phyloP scores from a whole-genome alignment of 2,113 vertebrate genomes.

The Caretta caretta region DNA sequence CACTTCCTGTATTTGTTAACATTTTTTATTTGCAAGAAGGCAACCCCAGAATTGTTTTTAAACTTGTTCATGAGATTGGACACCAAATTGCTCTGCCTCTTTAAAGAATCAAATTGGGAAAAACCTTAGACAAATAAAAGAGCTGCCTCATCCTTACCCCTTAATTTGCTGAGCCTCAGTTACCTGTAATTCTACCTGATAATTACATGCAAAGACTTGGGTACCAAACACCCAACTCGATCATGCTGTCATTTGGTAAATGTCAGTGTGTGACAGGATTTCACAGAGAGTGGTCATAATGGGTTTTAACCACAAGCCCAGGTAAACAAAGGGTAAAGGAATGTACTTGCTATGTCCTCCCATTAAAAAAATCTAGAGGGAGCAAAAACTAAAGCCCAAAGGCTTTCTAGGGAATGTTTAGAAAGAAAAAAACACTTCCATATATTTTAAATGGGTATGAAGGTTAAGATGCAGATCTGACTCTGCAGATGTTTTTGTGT shows the following conservation, averaged over 20 bases:
- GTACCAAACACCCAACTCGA: slow-evolving; percentile 68
- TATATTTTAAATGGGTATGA: not conserved
- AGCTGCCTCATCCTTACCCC: slow-evolving; percentile 51
- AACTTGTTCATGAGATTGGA: not conserved
- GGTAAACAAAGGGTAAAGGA: slow-evolving; percentile 22
- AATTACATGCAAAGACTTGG: slow-evolving; percentile 76
- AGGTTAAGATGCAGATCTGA: not conserved
- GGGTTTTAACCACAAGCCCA: slow-evolving; percentile 47
- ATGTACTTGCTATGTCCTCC: not conserved
- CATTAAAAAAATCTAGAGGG: slow-evolving; percentile 2
- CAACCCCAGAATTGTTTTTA: not conserved
- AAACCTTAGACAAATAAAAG: slow-evolving; percentile 31
- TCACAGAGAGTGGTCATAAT: slow-evolving; percentile 33
- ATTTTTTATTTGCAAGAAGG: not conserved
- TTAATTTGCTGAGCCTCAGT: slow-evolving; percentile 58
- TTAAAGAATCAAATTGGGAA: slow-evolving; percentile 31
- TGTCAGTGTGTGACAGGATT: slow-evolving; percentile 75
- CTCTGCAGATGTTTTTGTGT: not conserved
- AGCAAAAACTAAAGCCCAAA: not conserved
- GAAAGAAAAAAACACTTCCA: slow-evolving; percentile 18
- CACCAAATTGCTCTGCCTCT: slow-evolving; percentile 18
- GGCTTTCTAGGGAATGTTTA: slow-evolving; percentile 26
- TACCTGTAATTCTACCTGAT: slow-evolving; percentile 77
- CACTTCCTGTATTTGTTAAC: not conserved
- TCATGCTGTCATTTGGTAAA: slow-evolving; percentile 78